Conservation (phyloP, 2,113 vertebrate species). For the Setophaga petechia region DNA sequence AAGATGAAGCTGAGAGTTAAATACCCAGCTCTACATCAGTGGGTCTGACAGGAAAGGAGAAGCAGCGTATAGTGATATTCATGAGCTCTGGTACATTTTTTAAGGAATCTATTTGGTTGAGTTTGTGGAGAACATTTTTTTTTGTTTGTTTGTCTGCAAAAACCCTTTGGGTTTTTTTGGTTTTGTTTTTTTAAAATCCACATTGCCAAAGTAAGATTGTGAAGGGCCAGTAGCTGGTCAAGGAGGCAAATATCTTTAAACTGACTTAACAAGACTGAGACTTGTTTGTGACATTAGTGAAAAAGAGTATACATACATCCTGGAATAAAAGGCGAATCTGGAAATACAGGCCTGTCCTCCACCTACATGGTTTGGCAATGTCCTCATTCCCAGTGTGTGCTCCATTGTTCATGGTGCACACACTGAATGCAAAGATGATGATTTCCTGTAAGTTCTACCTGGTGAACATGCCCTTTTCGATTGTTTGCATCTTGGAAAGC, state of each 20-base stretch:
- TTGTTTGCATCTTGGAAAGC: background rate
- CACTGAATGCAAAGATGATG: background rate
- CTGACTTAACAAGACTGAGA: background rate
- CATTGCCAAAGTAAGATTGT: background rate
- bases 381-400: background rate
- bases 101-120: background rate
- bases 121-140: background rate
- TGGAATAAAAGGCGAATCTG: background rate
- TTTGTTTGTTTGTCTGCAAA: background rate
- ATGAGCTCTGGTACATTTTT: background rate
- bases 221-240: background rate
- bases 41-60: background rate
- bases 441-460: background rate
- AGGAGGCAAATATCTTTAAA: background rate
- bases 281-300: background rate
- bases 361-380: background rate
- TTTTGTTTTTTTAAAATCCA: background rate
- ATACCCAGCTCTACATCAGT: background rate
- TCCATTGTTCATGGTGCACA: background rate
- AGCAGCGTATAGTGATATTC: background rate
- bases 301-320: background rate
- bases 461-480: background rate
- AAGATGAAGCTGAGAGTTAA: background rate
- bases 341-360: background rate
- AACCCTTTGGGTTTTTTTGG: background rate